Conservation (phyloP, 2,797 vertebrate genomes). For the Etheostoma nigrum region DNA sequence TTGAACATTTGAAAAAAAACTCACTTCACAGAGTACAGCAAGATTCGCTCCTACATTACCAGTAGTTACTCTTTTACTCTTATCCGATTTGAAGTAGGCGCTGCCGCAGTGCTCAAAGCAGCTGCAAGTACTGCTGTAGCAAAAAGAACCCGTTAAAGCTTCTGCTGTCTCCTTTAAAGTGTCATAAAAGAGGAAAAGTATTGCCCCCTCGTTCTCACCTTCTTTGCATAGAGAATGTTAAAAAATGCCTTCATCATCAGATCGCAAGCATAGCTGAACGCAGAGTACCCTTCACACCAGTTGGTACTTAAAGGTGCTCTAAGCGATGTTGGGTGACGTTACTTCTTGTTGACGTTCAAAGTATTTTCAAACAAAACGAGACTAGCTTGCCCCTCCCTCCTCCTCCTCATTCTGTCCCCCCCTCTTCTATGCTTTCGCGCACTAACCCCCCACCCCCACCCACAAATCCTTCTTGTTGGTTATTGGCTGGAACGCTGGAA, state of each 20-base stretch:
- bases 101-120: background rate
- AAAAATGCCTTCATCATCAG: slow-evolving; percentile 4
- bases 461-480: no score
- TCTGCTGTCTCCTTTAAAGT: slow-evolving; percentile 13
- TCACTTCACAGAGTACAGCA: background rate
- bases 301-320: background rate
- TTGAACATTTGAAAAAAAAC: background rate
- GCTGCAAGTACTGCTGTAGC: background rate
- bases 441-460: no score
- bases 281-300: background rate
- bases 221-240: background rate
- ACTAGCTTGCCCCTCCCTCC: no score
- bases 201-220: background rate
- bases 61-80: slow-evolving; percentile 11
- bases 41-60: background rate
- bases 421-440: no score
- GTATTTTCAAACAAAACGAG: no score
- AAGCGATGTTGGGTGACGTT: no score
- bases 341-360: no score
- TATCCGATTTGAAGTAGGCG: background rate
- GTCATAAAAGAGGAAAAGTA: background rate
- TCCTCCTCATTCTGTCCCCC: no score
- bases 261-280: slow-evolving; percentile 4
- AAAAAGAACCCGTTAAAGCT: slow-evolving; percentile 21
- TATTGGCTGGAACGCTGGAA: no score